Evolutionary conservation across 2,888 invertebrate genomes (phyloP).

Genomic region (Isoperla grammatica): DNA sequence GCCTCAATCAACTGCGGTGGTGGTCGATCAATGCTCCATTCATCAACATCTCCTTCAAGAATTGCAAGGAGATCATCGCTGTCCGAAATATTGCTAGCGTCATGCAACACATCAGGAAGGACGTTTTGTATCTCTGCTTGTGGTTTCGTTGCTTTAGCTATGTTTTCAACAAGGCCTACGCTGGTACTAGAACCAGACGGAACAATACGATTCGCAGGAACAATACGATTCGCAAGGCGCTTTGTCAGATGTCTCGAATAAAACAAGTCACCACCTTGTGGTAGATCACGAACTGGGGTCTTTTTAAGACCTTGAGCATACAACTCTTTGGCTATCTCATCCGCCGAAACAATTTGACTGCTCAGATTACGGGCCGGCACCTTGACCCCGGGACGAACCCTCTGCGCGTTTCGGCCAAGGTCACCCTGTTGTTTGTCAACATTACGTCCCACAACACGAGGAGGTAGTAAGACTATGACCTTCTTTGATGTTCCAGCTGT

Average conservation of each 20-base stretch:
- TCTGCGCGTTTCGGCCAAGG: conserved; percentile 41
- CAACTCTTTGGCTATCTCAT: conserved; percentile 51
- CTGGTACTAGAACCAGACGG: no score
- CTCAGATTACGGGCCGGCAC: conserved; percentile 45
- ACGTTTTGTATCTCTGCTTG: conserved; percentile 34
- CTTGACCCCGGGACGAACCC: conserved; percentile 43
- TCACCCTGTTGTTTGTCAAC: conserved; percentile 43
- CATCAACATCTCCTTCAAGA: conserved; percentile 50
- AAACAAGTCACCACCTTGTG: conserved; percentile 45
- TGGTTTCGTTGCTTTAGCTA: no score
- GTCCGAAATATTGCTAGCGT: conserved; percentile 43
- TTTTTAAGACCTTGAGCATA: conserved; percentile 47
- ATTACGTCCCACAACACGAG: conserved; percentile 44
- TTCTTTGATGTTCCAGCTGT: background rate
- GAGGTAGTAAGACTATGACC: conserved; percentile 31
- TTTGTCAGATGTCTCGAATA: conserved; percentile 52
- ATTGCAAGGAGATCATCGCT: conserved; percentile 53
- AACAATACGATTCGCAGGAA: no score
- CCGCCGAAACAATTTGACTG: conserved; percentile 51
- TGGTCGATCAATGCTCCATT: conserved; percentile 29
- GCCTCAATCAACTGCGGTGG: conserved; percentile 29
- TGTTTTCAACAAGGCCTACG: no score
- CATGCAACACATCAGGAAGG: no score
- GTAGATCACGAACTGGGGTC: conserved; percentile 39
- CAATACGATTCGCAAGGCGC: conserved; percentile 43